These are phyloP conservation scores for Hirudo medicinalis DNA, from an alignment of 1,140 invertebrate species.

Conservation along the genomic window DNA sequence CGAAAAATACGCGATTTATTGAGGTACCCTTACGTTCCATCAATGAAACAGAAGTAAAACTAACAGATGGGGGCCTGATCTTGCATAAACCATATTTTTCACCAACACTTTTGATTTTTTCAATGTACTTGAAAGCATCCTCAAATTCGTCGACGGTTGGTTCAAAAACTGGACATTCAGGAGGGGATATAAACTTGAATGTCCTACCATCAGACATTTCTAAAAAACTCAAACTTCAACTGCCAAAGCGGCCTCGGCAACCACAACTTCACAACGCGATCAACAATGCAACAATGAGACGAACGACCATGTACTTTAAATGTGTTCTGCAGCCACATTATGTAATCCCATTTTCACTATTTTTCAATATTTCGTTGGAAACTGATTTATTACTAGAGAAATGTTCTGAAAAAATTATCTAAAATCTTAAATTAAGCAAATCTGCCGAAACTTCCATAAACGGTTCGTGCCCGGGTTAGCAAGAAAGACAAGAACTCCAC, in stretches of 20 bases:
- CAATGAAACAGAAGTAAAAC: conserved; percentile 21
- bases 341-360: background rate
- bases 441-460: too few relatives aligned
- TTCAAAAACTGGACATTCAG: conserved; percentile 72
- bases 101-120: conserved; percentile 66
- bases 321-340: background rate
- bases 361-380: too few relatives aligned
- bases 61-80: conserved; percentile 65
- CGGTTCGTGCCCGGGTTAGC: too few relatives aligned
- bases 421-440: too few relatives aligned
- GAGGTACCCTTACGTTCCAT: too few relatives aligned
- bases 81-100: conserved; percentile 75
- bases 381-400: too few relatives aligned
- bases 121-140: conserved; percentile 80
- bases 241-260: background rate
- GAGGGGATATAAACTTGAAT: conserved; percentile 38
- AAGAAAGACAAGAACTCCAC: too few relatives aligned
- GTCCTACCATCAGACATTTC: background rate
- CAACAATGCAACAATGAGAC: conserved; percentile 5
- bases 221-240: background rate
- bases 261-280: conserved; percentile 1
- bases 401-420: too few relatives aligned
- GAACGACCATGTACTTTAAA: background rate
- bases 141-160: conserved; percentile 75
- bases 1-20: too few relatives aligned